These are phyloP conservation scores for Hydropotes inermis DNA, from an alignment of 2,113 vertebrate genomes.

Conservation along the genomic window DNA sequence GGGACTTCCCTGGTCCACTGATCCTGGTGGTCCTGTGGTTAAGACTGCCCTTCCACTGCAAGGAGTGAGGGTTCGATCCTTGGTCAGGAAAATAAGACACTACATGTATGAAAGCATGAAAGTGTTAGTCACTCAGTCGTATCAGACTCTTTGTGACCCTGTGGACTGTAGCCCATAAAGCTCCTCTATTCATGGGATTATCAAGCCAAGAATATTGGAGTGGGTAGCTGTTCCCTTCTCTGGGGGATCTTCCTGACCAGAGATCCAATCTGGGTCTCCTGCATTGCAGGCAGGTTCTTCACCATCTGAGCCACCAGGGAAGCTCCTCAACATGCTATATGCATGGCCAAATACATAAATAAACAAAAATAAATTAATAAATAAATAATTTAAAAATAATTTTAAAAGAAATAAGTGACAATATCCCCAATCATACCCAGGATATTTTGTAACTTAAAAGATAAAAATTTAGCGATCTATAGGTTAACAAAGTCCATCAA, in stretches of 20 bases:
- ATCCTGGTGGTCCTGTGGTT: background rate
- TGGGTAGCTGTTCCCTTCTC: background rate
- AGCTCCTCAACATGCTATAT: background rate
- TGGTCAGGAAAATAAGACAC: background rate
- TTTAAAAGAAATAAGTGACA: background rate
- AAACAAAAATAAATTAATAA: background rate
- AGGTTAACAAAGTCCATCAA: background rate
- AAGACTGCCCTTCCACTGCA: background rate
- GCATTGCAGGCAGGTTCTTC: background rate
- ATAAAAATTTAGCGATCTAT: background rate
- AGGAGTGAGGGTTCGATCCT: background rate
- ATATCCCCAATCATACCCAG: rapidly evolving
- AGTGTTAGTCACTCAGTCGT: background rate
- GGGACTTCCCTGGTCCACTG: background rate
- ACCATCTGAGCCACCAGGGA: background rate
- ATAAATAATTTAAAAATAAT: no score
- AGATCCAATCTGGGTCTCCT: rapidly evolving
- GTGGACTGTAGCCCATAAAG: background rate
- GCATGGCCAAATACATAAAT: background rate
- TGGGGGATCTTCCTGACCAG: background rate
- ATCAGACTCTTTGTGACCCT: background rate
- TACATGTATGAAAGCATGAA: background rate
- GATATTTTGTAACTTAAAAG: background rate
- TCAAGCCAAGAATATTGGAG: background rate
- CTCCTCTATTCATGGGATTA: background rate